These are phyloP conservation scores for Heliconius sara DNA, from an alignment of 2,888 invertebrate species.

Conservation along the genomic window DNA sequence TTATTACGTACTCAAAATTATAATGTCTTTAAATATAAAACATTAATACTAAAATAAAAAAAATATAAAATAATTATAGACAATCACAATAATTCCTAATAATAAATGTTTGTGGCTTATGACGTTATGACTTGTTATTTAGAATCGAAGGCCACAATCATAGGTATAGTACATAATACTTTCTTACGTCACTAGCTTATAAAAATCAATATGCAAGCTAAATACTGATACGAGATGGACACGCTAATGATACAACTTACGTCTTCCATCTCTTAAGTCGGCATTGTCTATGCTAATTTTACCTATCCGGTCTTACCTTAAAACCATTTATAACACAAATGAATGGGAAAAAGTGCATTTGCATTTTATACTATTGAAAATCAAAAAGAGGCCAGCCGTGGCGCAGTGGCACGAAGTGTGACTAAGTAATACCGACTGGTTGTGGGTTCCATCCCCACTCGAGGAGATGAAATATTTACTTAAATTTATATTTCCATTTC, in stretches of 20 bases:
- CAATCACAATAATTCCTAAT: not conserved
- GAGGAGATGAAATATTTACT: too few species aligned
- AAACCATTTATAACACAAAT: not conserved
- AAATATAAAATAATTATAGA: not conserved
- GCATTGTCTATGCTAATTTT: conserved; percentile 37
- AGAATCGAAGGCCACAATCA: conserved; percentile 15
- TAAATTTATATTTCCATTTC: too few species aligned
- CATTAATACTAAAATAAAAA: not conserved
- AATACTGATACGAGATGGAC: conserved; percentile 31
- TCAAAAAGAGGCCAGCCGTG: too few species aligned
- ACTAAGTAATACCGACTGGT: too few species aligned
- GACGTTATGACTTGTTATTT: not conserved
- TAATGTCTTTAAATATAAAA: not conserved
- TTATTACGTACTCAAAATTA: not conserved
- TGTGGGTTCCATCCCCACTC: too few species aligned
- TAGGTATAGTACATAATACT: not conserved
- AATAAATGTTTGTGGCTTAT: not conserved
- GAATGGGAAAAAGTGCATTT: too few species aligned
- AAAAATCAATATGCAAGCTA: conserved; percentile 36
- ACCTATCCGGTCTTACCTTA: conserved; percentile 23
- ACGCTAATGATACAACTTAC: conserved; percentile 28
- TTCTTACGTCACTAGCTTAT: conserved; percentile 29
- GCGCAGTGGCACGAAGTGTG: too few species aligned
- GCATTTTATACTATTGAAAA: not conserved
- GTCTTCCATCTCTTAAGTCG: conserved; percentile 29